Percentiles rank a stretch among this genome's conserved stretches.
Conservation (phyloP, 1,140 invertebrate genomes). For the Aphidius ervi region DNA sequence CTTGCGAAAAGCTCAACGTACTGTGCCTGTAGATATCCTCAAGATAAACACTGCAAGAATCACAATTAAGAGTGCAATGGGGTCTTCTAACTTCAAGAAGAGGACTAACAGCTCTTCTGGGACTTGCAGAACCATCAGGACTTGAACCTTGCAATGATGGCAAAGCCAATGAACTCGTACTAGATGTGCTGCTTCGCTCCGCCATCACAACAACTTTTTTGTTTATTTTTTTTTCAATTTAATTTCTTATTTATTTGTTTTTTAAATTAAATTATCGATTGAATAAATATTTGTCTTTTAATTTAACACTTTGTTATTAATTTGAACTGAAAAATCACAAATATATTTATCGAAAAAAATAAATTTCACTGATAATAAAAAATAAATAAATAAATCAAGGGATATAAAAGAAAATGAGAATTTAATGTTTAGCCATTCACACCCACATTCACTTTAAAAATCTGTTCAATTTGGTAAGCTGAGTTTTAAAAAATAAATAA, state of each 20-base stretch:
- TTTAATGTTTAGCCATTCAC: no score
- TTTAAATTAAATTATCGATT: background rate
- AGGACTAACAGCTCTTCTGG: conserved; percentile 65
- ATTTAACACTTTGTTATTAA: background rate
- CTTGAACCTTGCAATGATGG: conserved; percentile 41
- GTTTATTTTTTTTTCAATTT: conserved; percentile 4
- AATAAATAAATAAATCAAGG: no score
- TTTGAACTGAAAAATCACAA: background rate
- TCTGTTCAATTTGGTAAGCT: no score
- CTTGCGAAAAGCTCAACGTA: conserved; percentile 39
- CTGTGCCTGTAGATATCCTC: conserved; percentile 67
- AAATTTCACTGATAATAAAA: no score
- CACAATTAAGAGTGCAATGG: conserved; percentile 69
- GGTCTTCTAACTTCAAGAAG: conserved; percentile 64
- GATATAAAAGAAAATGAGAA: no score
- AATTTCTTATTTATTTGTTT: background rate
- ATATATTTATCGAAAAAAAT: background rate
- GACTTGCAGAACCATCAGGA: conserved; percentile 49
- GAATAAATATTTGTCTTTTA: background rate
- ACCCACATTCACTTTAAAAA: no score
- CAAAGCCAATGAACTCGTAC: conserved; percentile 41
- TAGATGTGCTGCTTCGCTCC: conserved; percentile 40
- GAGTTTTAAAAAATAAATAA: no score
- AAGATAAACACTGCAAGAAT: conserved; percentile 63
- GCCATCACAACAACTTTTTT: conserved; percentile 29